phyloP scores from a whole-genome alignment of 1,140 invertebrate genomes.

The Spodoptera litura region DNA sequence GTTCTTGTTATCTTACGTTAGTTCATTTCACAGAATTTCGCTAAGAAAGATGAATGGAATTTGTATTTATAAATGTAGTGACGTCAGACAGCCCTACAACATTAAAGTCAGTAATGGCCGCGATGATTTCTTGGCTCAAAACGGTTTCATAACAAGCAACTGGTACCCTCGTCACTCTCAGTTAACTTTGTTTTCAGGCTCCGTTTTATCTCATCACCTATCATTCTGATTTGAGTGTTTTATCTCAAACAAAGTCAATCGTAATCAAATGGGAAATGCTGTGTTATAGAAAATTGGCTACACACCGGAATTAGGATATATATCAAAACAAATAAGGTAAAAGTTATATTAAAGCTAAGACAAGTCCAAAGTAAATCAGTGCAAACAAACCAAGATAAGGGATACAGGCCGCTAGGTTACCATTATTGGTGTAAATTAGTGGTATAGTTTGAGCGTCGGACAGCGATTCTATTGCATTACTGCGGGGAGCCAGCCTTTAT shows the following conservation, averaged over 20 bases:
- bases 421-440: conserved; percentile 68
- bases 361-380: neutral
- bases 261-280: conserved; percentile 7
- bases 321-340: neutral
- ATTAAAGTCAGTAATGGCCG: conserved; percentile 58
- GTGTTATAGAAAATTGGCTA: neutral
- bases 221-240: conserved; percentile 37
- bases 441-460: conserved; percentile 66
- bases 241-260: conserved; percentile 21
- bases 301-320: neutral
- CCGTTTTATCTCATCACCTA: conserved; percentile 36
- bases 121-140: conserved; percentile 79
- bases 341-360: neutral
- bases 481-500: conserved; percentile 81
- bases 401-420: conserved; percentile 3
- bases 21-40: too few species aligned
- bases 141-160: conserved; percentile 69
- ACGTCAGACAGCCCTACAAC: conserved; percentile 59
- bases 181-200: conserved; percentile 62
- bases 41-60: conserved; percentile 2
- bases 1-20: too few species aligned
- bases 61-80: neutral
- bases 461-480: conserved; percentile 78
- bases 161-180: conserved; percentile 66
- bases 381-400: neutral